Conservation (phyloP, 2,113 vertebrate genomes). For the Amazona guildingii region DNA sequence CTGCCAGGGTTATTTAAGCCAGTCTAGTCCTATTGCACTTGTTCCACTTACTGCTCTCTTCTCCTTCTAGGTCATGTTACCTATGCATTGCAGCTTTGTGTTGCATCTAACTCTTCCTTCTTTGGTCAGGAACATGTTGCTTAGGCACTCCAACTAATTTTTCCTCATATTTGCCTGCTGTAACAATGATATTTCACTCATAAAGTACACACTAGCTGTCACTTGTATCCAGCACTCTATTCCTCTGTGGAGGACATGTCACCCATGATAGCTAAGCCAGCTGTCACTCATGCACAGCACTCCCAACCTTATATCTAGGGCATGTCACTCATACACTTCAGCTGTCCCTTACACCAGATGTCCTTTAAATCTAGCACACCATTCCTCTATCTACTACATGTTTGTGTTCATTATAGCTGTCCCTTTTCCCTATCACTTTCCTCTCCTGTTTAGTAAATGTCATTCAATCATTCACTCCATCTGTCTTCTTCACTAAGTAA, state of each 20-base stretch:
- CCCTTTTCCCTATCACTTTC: slow-evolving; percentile 53
- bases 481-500: slow-evolving; percentile 30
- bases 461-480: slow-evolving; percentile 35
- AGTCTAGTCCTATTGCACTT: background rate
- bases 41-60: background rate
- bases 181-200: slow-evolving; percentile 49
- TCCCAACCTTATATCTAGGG: slow-evolving; percentile 56
- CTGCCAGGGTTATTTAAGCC: background rate
- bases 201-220: slow-evolving; percentile 58
- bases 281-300: slow-evolving; percentile 61
- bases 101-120: slow-evolving; percentile 8
- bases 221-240: slow-evolving; percentile 53
- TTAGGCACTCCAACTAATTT: slow-evolving; percentile 26
- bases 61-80: background rate
- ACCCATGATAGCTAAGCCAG: slow-evolving; percentile 61
- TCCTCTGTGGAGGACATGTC: slow-evolving; percentile 63
- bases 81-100: background rate
- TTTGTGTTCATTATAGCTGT: slow-evolving; percentile 64
- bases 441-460: slow-evolving; percentile 50
- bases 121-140: slow-evolving; percentile 33
- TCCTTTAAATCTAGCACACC: slow-evolving; percentile 62
- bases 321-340: slow-evolving; percentile 67
- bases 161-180: slow-evolving; percentile 34
- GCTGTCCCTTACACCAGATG: slow-evolving; percentile 64
- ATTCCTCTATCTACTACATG: slow-evolving; percentile 31